Evolutionary conservation across 2,888 invertebrate species (phyloP).

Genomic region (Athripsodes cinereus): DNA sequence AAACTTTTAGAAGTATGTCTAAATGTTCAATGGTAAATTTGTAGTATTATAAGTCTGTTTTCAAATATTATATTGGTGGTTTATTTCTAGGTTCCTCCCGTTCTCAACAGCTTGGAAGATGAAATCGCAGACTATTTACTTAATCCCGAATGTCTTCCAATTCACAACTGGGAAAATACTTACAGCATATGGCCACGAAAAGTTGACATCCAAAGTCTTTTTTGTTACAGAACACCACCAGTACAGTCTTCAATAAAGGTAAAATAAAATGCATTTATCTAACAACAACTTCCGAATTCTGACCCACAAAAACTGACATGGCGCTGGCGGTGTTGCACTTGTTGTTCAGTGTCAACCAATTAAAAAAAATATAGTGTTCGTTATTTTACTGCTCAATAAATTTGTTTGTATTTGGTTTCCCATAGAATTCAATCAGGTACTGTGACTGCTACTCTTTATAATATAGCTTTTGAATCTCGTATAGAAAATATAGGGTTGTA

Average conservation of each 20-base stretch:
- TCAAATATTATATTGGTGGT: neutral
- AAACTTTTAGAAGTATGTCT: constrained; percentile 7
- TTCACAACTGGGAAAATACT: constrained; percentile 63
- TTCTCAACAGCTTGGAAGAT: constrained; percentile 58
- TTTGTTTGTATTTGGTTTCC: too few species aligned
- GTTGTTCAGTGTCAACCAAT: too few species aligned
- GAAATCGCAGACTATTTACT: constrained; percentile 60
- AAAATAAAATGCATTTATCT: constrained; percentile 8
- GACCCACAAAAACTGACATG: neutral
- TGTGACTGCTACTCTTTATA: too few species aligned
- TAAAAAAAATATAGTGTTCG: too few species aligned
- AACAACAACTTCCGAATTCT: neutral
- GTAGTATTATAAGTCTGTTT: neutral
- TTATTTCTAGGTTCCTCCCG: constrained; percentile 49
- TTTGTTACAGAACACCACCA: constrained; percentile 46
- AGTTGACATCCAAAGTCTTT: constrained; percentile 46
- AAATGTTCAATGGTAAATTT: neutral
- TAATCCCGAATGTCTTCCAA: constrained; percentile 63
- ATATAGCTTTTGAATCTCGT: too few species aligned
- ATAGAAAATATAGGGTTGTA: too few species aligned
- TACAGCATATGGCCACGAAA: constrained; percentile 61
- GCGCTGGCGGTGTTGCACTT: neutral
- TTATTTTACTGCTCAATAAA: too few species aligned
- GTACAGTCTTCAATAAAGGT: constrained; percentile 49
- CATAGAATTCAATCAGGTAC: too few species aligned